Percentiles rank a stretch among this genome's conserved stretches.
These are phyloP conservation scores for Chironomus tentans DNA, from an alignment of 2,888 invertebrate species.

Conservation along the genomic window DNA sequence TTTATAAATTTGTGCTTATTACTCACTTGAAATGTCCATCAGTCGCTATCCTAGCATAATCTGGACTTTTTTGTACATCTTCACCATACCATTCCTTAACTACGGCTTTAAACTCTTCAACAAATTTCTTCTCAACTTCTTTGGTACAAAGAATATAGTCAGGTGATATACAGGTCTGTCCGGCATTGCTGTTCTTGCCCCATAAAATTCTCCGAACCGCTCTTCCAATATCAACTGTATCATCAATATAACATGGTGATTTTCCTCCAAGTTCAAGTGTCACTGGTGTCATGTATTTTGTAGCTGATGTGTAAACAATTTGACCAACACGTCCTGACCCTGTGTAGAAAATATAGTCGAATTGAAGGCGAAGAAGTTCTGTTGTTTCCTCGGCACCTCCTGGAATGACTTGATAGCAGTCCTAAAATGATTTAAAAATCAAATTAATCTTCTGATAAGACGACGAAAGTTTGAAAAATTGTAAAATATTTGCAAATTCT, in stretches of 20 bases:
- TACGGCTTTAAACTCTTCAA: slow-evolving; percentile 55
- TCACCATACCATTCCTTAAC: slow-evolving; percentile 76
- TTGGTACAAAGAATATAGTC: slow-evolving; percentile 84
- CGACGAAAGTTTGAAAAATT: too few species aligned
- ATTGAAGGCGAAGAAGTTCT: slow-evolving; percentile 73
- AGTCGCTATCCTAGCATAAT: slow-evolving; percentile 79
- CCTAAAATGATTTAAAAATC: slow-evolving; percentile 47
- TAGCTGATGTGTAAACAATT: slow-evolving; percentile 81
- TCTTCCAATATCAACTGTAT: slow-evolving; percentile 65
- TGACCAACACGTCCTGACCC: slow-evolving; percentile 79
- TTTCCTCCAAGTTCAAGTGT: slow-evolving; percentile 87
- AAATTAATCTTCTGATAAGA: too few species aligned
- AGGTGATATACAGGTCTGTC: slow-evolving; percentile 95
- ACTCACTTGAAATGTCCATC: slow-evolving; percentile 72
- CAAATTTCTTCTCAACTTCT: slow-evolving; percentile 63
- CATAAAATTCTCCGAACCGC: slow-evolving; percentile 78
- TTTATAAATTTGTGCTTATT: slow-evolving; percentile 1
- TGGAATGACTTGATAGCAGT: slow-evolving; percentile 67
- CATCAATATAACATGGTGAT: slow-evolving; percentile 51
- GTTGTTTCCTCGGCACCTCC: slow-evolving; percentile 82
- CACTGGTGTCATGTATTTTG: slow-evolving; percentile 83
- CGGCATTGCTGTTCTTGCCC: slow-evolving; percentile 89
- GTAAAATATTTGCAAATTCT: too few species aligned
- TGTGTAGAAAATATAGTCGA: slow-evolving; percentile 81
- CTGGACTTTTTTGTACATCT: slow-evolving; percentile 68